Evolutionary conservation across 1,140 invertebrate genomes (phyloP).

Genomic region (Coenobita brevimanus): DNA sequence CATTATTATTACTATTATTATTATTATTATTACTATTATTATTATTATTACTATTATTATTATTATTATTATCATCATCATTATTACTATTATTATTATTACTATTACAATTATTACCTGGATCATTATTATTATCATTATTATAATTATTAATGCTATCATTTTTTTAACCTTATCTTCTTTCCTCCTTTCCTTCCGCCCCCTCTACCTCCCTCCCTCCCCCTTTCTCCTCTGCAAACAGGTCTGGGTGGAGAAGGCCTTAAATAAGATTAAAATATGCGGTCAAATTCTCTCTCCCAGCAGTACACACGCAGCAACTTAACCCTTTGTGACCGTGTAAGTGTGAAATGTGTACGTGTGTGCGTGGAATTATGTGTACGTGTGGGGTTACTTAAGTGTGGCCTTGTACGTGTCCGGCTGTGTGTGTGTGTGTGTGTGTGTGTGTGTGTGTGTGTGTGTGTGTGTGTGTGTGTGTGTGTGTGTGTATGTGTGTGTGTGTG

Average conservation of each 20-base stretch:
- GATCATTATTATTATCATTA: not conserved
- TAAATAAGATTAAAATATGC: no score
- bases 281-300: no score
- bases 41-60: not conserved
- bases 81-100: not conserved
- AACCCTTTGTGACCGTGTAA: no score
- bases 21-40: not conserved
- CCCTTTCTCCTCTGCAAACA: not conserved
- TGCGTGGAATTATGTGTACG: not conserved
- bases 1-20: not conserved
- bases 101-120: not conserved
- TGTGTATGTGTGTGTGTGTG: no score
- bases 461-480: no score
- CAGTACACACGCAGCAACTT: no score
- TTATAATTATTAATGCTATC: no score
- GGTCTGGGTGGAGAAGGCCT: no score
- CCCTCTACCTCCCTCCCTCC: not conserved
- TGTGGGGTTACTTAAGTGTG: no score
- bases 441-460: not conserved
- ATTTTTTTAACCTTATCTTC: not conserved
- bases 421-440: not conserved
- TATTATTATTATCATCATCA: not conserved
- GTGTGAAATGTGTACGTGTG: not conserved
- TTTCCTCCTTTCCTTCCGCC: not conserved
- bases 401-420: not conserved